Base-by-base conservation (phyloP, 2,113 vertebrate species). In the Paradoxurus hermaphroditus region DNA sequence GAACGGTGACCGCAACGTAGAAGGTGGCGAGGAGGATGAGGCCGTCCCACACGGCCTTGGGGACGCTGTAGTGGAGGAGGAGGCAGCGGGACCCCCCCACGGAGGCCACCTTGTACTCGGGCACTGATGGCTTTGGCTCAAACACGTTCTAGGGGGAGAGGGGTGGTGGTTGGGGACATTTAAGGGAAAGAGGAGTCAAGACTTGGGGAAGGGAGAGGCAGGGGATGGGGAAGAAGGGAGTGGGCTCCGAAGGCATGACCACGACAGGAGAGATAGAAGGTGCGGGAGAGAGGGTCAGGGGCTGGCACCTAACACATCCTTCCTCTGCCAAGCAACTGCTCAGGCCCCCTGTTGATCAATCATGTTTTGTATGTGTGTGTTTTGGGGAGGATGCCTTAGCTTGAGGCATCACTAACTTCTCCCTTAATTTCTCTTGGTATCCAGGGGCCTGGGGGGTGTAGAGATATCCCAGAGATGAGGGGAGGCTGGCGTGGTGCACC, bases 21-120 rank as follows among this genome's bases (percentile, higher is more conserved):
- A 99, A 99, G 84, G 99, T 99, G 70, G 99, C 99, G 77, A 99
- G 97, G 31, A 99, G 99, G 97, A 99, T 99, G 21, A 99, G 98
- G 99, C 99, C 99, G 90, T 99, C 99, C 99, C 99, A 99, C 96
- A 99, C 84, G 0, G 99, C 99, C 98, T 99, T 99, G 98, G 99
- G 99, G 98, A 99, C 87, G 98, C 99, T 99, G 98, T 99, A 99
- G 99, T 99, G 99, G 49, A 99, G 99, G 97, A 99, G 99, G 98
- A 99, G 99, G 98, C 99, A 99, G 91, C 99, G 99, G 10, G 99
- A 99, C 97, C 99, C 99, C 99, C 99, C 99, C 86, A 99, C 99
- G 0, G 99, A 99, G 11, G 99, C 99, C 95, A 99, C 99, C 97
- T 99, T 99, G 99, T 99, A 99, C 98, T 99, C 99, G 0, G 99